Evolutionary conservation across 2,113 vertebrate species (phyloP), one percentile per base, ranked within the genome.

Genomic region (Euleptes europaea): DNA sequence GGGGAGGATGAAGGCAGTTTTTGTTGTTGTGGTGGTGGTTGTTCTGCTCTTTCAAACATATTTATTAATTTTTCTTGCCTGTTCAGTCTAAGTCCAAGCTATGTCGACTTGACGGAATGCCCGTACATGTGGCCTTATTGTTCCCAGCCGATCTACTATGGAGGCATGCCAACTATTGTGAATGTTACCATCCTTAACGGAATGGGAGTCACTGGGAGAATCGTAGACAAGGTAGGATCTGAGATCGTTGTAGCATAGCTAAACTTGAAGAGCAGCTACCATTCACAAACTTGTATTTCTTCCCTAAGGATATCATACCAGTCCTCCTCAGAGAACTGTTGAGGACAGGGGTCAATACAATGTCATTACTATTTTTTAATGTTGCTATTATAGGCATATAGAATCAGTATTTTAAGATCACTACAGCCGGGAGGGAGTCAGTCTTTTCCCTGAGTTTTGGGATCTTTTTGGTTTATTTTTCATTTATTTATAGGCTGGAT

Each of bases 91-190:
- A 99, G 98, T 92, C 99, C 98, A 54, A 99, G 98, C 96, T 99
- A 99, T 94, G 97, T 99, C 47, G 99, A 99, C 91, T 95, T 99
- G 87, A 99, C 98, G 0, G 99, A 99, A 94, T 98, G 98, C 92
- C 98, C 99, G 1, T 99, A 99, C 95, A 99, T 99, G 99, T 99
- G 99, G 99, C 98, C 99, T 10, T 99, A 99, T 95, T 99, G 99
- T 94, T 99, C 99, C 71, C 98, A 99, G 95, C 98, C 98, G 84
- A 98, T 99, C 93, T 99, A 99, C 95, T 99, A 99, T 1, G 99
- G 98, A 87, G 98, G 98, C 63, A 99, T 99, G 98, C 98, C 99
- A 74, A 98, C 98, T 14, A 98, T 99, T 40, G 97, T 99, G 86
- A 99, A 99, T 71, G 97, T 99, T 83, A 99, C 99, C 26, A 98